Conservation (phyloP, 2,113 vertebrate species). For the Prunella fulvescens region DNA sequence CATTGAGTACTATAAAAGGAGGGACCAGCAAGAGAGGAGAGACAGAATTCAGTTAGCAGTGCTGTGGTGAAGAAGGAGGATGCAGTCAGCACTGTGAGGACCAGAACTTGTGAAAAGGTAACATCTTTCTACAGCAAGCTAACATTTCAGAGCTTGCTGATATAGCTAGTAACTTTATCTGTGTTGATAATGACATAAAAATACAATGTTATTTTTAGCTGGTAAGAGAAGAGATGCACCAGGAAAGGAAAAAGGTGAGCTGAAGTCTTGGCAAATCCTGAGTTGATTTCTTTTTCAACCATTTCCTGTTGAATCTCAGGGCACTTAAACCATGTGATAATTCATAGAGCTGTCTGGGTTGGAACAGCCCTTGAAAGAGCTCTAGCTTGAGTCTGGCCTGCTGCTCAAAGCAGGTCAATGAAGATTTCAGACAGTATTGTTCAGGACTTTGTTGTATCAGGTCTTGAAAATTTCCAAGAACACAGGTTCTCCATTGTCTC, state of each 20-base stretch:
- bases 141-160: too few relatives aligned
- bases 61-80: too few relatives aligned
- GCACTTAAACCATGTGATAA: background rate
- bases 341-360: background rate
- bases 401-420: background rate
- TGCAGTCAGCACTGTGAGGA: too few relatives aligned
- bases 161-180: too few relatives aligned
- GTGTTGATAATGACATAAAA: background rate
- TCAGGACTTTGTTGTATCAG: background rate
- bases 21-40: too few relatives aligned
- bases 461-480: background rate
- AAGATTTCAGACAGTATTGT: background rate
- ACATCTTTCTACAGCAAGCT: too few relatives aligned
- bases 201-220: background rate
- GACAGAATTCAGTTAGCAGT: too few relatives aligned
- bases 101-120: too few relatives aligned
- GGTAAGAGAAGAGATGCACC: background rate
- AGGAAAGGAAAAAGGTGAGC: background rate
- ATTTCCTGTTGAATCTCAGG: background rate
- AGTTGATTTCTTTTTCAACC: background rate
- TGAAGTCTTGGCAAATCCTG: background rate
- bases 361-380: background rate
- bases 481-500: background rate
- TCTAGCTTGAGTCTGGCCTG: background rate
- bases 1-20: too few relatives aligned